phyloP scores from a whole-genome alignment of 2,888 invertebrate genomes.

The Hydraecia micacea region DNA sequence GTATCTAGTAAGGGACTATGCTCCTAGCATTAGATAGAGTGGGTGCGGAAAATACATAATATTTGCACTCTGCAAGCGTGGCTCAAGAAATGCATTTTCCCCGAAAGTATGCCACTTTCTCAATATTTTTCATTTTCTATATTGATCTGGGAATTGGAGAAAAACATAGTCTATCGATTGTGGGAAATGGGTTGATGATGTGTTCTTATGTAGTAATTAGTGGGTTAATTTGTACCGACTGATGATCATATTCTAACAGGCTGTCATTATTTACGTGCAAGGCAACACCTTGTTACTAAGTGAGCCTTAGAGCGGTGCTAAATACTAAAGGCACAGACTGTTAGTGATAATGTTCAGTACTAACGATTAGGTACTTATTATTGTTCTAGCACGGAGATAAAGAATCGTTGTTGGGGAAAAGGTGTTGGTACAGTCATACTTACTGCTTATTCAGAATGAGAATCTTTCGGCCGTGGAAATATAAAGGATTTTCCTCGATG shows the following conservation, averaged over 20 bases:
- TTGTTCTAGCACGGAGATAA: conserved; percentile 8
- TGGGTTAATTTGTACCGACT: conserved; percentile 15
- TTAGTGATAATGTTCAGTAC: conserved; percentile 12
- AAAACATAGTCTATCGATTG: conserved; percentile 23
- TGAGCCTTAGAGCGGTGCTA: conserved; percentile 25
- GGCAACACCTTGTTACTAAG: conserved; percentile 16
- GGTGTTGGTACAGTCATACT: not conserved
- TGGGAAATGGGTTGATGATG: conserved; percentile 50
- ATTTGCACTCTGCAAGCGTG: conserved; percentile 5
- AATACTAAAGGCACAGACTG: conserved; percentile 16
- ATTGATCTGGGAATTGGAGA: conserved; percentile 29
- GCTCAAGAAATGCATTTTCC: conserved; percentile 23
- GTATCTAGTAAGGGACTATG: not conserved
- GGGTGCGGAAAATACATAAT: not conserved
- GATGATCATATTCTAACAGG: conserved; percentile 15
- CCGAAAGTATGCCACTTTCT: conserved; percentile 51
- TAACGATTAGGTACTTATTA: conserved; percentile 11
- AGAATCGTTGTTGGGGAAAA: not conserved
- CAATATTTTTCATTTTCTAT: conserved; percentile 37
- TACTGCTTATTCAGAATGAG: conserved; percentile 3
- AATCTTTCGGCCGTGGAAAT: conserved; percentile 3
- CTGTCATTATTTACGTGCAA: conserved; percentile 15
- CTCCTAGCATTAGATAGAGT: not conserved
- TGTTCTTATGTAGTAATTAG: conserved; percentile 2
- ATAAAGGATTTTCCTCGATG: conserved; percentile 21